Evolutionary conservation across 1,140 invertebrate genomes (phyloP), one percentile per base, ranked within the genome.

Genomic region (Drosophila mojavensis): DNA sequence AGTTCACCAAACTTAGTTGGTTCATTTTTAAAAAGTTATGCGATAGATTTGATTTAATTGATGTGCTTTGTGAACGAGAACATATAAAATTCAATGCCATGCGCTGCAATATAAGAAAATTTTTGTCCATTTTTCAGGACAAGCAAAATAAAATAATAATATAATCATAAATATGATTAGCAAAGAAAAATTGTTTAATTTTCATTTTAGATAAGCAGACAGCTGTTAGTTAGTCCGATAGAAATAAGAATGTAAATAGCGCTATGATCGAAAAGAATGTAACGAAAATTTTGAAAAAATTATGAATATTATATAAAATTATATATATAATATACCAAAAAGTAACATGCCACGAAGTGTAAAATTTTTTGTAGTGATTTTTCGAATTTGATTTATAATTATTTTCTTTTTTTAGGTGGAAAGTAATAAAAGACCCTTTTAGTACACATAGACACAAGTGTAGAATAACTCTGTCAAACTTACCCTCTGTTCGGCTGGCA

Each of bases 401-500:
- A 6, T 51, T 51, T 6, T 30, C 56, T 67, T 30, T 60, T 47
- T 45, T 17, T 39, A 82, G 73, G 72, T 70, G 55, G 53, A 61
- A 62, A 73, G 55, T 54, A 28, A 36, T 54, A 72, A 58, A 47
- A 55, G 45, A 48, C 48, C 63, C 56, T 53, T 53, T 51, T 56
- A 39, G 67, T 15, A 60, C 33, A 67, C n/a, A 60, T 36, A 50
- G 26, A 47, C 59, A 47, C 24, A 61, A 26, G 55, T 20, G 41
- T n/a, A 41, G 24, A 41, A 15, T 36, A 33, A 55, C 33, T 54
- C 55, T 54, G 64, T 64, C 15, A 43, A 81, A 96, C 97, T 98
- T 95, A 98, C 97, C 97, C 97, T 95, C 91, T 97, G 96, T 95
- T 97, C 96, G 92, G 97, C 97, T 91, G 97, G 95, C 93, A 98